Conservation (phyloP, 2,888 invertebrate genomes). For the Harpagoxenus sublaevis region DNA sequence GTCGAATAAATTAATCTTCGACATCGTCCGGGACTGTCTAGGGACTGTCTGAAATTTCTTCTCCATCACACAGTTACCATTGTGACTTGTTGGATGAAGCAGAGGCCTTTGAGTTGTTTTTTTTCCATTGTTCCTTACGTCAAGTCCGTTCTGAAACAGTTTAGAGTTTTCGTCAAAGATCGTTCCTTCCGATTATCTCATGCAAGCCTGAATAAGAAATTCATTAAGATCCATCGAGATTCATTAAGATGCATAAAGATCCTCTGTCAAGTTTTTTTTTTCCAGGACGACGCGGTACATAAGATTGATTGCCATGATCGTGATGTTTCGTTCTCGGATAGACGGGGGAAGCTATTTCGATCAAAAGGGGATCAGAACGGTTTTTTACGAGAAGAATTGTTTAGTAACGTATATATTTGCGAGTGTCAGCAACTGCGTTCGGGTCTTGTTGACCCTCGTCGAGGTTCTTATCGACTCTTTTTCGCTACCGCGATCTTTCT, state of each 20-base stretch:
- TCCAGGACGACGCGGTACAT: not conserved
- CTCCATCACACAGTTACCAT: not conserved
- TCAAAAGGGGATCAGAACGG: not conserved
- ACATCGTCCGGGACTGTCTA: not conserved
- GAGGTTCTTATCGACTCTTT: not conserved
- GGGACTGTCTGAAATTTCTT: not conserved
- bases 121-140: not conserved
- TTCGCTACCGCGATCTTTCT: not conserved
- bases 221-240: constrained; percentile 11
- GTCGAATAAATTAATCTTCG: constrained; percentile 30
- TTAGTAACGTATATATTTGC: not conserved
- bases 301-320: constrained; percentile 17
- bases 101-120: not conserved
- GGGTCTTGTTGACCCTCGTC: not conserved
- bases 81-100: not conserved
- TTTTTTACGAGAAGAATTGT: not conserved
- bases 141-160: constrained; percentile 7
- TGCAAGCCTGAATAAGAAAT: constrained; percentile 9
- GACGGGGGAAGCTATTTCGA: not conserved
- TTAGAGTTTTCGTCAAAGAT: constrained; percentile 42
- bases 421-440: not conserved
- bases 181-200: constrained; percentile 17
- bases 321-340: not conserved
- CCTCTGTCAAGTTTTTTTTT: constrained; percentile 25
- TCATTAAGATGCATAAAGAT: constrained; percentile 16